Conservation (phyloP, 2,113 vertebrate species). For the Centropristis striata region DNA sequence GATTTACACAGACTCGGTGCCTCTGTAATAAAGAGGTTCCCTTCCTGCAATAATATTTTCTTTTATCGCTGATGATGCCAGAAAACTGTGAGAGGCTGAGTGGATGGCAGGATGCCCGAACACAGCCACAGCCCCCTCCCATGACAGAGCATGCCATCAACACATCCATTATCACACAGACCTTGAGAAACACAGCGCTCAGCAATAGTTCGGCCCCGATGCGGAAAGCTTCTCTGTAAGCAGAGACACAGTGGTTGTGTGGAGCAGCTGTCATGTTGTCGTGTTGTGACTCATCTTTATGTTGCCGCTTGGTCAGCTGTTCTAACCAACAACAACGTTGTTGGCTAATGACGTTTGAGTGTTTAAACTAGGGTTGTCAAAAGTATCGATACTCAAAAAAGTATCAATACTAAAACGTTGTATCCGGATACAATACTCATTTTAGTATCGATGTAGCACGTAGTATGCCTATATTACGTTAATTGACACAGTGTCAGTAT, state of each 20-base stretch:
- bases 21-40: slow-evolving; percentile 2
- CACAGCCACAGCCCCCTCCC: not conserved
- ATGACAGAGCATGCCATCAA: slow-evolving; percentile 13
- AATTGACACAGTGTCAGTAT: no score
- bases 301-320: not conserved
- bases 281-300: not conserved
- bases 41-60: not conserved
- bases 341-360: no score
- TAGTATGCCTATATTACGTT: no score
- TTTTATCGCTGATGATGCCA: slow-evolving; percentile 13
- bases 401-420: no score
- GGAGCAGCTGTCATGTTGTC: not conserved
- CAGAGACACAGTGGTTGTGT: not conserved
- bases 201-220: not conserved
- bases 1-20: not conserved
- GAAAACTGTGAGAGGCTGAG: slow-evolving; percentile 9
- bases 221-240: not conserved
- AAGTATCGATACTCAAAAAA: no score
- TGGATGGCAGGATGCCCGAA: slow-evolving; percentile 7
- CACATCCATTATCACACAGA: slow-evolving; percentile 36
- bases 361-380: no score
- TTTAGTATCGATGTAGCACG: no score
- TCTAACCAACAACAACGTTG: not conserved
- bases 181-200: slow-evolving; percentile 24
- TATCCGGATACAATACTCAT: no score